A percentile compares a stretch with the other conserved stretches of the same genome.
Evolutionary conservation across 2,888 invertebrate species (phyloP).

Genomic region (Dione vanillae): DNA sequence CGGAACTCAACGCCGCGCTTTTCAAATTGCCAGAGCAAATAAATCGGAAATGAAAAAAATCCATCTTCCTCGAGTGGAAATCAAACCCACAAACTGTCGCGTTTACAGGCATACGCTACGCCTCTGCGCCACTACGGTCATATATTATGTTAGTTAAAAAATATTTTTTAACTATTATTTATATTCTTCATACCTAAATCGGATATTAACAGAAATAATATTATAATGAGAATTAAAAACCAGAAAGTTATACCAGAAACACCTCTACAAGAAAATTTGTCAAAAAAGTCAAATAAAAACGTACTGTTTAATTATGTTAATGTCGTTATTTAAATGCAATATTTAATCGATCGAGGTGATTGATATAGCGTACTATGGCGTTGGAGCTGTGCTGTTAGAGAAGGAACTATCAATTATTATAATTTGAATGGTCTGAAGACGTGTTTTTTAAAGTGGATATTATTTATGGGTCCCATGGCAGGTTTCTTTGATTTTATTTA

Average conservation of each 20-base stretch:
- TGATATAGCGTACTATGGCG: constrained; percentile 47
- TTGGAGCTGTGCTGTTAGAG: constrained; percentile 43
- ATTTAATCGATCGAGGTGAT: constrained; percentile 51
- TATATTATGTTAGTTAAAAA: too few relatives aligned
- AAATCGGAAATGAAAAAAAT: too few relatives aligned
- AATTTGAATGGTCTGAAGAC: constrained; percentile 39
- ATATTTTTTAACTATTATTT: too few relatives aligned
- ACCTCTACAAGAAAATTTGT: constrained; percentile 1
- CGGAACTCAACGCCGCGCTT: too few relatives aligned
- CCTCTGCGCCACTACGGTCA: too few relatives aligned
- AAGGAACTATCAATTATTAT: constrained; percentile 51
- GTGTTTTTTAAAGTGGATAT: constrained; percentile 18
- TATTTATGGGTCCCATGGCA: constrained; percentile 19
- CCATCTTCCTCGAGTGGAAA: too few relatives aligned
- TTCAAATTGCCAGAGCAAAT: too few relatives aligned
- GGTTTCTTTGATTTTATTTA: background rate
- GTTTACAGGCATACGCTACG: too few relatives aligned
- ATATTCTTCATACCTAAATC: background rate
- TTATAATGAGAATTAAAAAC: background rate
- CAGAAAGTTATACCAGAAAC: background rate
- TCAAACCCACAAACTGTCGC: too few relatives aligned
- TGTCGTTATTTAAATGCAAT: constrained; percentile 51
- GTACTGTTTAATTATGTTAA: constrained; percentile 46
- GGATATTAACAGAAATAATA: background rate
- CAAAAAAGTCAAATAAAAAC: constrained; percentile 17